Percentiles rank a stretch among this genome's conserved stretches.
Conservation (phyloP, 64 coral and sea anemone species). For the Pocillopora verrucosa region DNA sequence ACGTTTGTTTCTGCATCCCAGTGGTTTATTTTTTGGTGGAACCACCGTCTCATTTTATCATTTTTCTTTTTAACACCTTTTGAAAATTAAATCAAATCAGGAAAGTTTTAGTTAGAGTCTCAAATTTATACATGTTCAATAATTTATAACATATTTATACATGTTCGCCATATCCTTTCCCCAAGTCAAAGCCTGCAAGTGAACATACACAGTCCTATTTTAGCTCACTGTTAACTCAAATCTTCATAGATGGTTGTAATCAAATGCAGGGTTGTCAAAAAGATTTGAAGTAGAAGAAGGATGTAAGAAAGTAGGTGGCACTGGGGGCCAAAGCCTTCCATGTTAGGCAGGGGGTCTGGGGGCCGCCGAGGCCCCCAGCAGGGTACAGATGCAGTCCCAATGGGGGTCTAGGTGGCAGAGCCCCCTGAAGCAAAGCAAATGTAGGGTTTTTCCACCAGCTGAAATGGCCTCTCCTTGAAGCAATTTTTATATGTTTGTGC, state of each 20-base stretch:
- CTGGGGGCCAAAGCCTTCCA: not conserved
- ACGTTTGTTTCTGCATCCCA: not conserved
- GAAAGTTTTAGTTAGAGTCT: not conserved
- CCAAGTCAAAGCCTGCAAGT: constrained; percentile 25
- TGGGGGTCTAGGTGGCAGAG: constrained; percentile 8
- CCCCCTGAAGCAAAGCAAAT: constrained; percentile 1
- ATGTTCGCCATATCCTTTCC: constrained; percentile 39
- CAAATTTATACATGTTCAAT: constrained; percentile 2
- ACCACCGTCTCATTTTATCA: constrained; percentile 36
- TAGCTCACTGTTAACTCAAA: not conserved
- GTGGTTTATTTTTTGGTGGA: constrained; percentile 36
- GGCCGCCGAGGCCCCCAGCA: too few species aligned
- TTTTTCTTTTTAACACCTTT: constrained; percentile 51
- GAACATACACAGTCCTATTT: not conserved
- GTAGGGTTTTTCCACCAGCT: not conserved
- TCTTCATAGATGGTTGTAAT: not conserved
- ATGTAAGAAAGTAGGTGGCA: not conserved
- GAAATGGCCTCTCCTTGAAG: not conserved
- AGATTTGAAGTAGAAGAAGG: constrained; percentile 11
- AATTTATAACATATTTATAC: constrained; percentile 15
- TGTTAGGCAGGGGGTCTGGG: not conserved
- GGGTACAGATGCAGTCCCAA: not conserved
- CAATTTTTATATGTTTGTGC: not conserved
- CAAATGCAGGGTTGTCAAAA: constrained; percentile 25
- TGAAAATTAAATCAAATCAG: constrained; percentile 1